Evolutionary conservation across 2,797 vertebrate genomes (phyloP).

Genomic region (Brotogeris chrysoptera): DNA sequence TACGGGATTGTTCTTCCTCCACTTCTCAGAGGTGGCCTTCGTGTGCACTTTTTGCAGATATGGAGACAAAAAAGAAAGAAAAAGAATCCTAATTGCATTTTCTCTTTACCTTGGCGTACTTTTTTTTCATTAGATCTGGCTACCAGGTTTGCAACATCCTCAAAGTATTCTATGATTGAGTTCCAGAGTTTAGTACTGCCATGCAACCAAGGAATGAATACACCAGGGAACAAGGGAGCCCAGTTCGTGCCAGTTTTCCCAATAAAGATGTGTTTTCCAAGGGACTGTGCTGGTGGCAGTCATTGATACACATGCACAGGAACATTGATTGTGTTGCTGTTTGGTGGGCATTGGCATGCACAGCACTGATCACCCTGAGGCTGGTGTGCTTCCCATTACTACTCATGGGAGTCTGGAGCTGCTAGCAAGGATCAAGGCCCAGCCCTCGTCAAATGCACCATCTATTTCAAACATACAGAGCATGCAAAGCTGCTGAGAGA

Average conservation of each 20-base stretch:
- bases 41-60: neutral
- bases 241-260: neutral
- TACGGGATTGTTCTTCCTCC: neutral
- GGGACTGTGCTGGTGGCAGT: neutral
- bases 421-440: neutral
- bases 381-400: neutral
- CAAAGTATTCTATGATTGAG: neutral
- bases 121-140: neutral
- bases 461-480: neutral
- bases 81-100: neutral
- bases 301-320: fast-evolving
- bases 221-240: neutral
- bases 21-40: neutral
- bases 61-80: fast-evolving
- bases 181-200: neutral
- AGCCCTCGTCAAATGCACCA: neutral
- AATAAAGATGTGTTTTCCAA: neutral
- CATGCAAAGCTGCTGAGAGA: neutral
- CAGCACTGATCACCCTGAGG: neutral
- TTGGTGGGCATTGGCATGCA: fast-evolving
- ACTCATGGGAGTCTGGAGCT: neutral
- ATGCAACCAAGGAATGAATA: neutral
- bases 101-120: neutral
- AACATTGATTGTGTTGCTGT: fast-evolving
- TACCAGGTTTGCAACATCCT: neutral